Percentiles rank a stretch among this genome's conserved stretches.
phyloP scores from a whole-genome alignment of 2,113 vertebrate species.

The Bufo bufo region DNA sequence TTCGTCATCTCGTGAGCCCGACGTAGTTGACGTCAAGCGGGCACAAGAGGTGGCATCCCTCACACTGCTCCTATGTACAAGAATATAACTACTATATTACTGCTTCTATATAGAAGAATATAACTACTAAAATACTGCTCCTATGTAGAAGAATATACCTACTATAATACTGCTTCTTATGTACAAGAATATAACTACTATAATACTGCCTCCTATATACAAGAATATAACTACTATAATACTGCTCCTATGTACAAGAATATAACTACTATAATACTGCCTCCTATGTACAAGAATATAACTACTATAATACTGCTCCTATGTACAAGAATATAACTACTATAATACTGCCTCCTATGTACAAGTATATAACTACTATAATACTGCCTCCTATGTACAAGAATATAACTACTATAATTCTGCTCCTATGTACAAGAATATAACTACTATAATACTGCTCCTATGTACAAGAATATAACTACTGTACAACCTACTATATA shows the following conservation, averaged over 20 bases:
- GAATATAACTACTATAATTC: too few species aligned
- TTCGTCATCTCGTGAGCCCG: too few species aligned
- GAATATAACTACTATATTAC: too few species aligned
- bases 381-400: background rate
- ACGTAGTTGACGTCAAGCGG: too few species aligned
- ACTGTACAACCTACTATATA: background rate
- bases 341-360: background rate
- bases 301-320: too few species aligned
- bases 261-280: background rate
- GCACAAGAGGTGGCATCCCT: too few species aligned
- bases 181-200: background rate
- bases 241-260: background rate
- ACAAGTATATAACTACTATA: conserved; percentile 1
- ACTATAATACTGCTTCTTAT: background rate
- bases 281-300: background rate
- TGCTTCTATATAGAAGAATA: too few species aligned
- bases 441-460: background rate
- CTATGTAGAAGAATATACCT: background rate
- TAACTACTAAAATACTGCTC: too few species aligned
- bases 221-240: conserved; percentile 8
- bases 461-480: conserved; percentile 1
- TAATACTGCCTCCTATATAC: background rate
- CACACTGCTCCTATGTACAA: too few species aligned
- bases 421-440: background rate
- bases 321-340: background rate